Conservation (phyloP, 1,140 invertebrate species). For the Sarcophaga bullata region DNA sequence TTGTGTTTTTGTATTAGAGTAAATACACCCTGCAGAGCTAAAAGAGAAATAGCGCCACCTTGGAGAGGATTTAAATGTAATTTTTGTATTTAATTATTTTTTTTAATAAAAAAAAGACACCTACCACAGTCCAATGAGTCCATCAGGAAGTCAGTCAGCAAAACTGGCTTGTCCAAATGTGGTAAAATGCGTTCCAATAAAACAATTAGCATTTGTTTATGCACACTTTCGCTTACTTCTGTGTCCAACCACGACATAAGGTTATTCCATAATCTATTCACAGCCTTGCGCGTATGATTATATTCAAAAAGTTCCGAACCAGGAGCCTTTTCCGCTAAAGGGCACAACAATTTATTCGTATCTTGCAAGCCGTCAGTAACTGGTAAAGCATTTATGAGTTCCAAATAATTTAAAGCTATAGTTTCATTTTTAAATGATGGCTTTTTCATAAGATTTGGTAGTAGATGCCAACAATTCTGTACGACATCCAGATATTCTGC, state of each 20-base stretch:
- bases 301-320: slow-evolving; percentile 58
- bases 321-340: slow-evolving; percentile 39
- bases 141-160: slow-evolving; percentile 93
- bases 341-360: slow-evolving; percentile 66
- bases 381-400: slow-evolving; percentile 70
- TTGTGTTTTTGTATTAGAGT: slow-evolving; percentile 91
- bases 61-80: slow-evolving; percentile 45
- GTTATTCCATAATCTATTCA: slow-evolving; percentile 78
- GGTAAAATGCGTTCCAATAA: slow-evolving; percentile 85
- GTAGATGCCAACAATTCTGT: slow-evolving; percentile 70
- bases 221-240: slow-evolving; percentile 72
- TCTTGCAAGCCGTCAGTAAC: slow-evolving; percentile 53
- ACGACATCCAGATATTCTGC: slow-evolving; percentile 73
- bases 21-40: slow-evolving; percentile 94
- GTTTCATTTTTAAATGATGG: slow-evolving; percentile 69
- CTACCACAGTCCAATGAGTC: slow-evolving; percentile 85
- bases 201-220: slow-evolving; percentile 82
- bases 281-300: slow-evolving; percentile 62
- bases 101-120: slow-evolving; percentile 44
- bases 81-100: slow-evolving; percentile 29
- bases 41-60: slow-evolving; percentile 87
- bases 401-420: slow-evolving; percentile 78
- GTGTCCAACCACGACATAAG: slow-evolving; percentile 72
- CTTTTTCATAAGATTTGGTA: slow-evolving; percentile 68
- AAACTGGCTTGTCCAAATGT: slow-evolving; percentile 82